phyloP scores from a whole-genome alignment of 2,888 invertebrate species.

The Bugula neritina region DNA sequence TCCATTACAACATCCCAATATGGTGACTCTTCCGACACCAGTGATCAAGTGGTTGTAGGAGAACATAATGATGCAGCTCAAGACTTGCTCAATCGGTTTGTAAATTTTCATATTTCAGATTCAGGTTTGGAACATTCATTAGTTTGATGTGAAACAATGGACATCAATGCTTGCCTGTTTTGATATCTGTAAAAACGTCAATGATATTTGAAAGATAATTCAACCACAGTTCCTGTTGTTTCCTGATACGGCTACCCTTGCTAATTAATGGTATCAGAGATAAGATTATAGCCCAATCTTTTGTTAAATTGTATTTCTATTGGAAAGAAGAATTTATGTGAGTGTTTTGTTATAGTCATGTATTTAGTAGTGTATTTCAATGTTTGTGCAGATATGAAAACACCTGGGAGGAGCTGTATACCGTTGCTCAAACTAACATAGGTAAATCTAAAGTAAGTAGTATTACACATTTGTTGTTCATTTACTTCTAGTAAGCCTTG shows the following conservation, averaged over 20 bases:
- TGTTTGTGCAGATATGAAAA: conserved; percentile 14
- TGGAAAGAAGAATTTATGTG: too few relatives aligned
- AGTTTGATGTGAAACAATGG: too few relatives aligned
- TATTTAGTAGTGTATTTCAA: background rate
- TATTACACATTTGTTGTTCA: too few relatives aligned
- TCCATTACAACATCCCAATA: background rate
- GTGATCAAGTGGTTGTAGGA: background rate
- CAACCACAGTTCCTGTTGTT: too few relatives aligned
- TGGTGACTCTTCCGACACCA: background rate
- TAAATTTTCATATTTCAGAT: background rate
- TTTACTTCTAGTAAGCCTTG: background rate
- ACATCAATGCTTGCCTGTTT: too few relatives aligned
- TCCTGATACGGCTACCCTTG: too few relatives aligned
- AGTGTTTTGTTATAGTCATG: too few relatives aligned
- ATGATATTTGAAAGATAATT: too few relatives aligned
- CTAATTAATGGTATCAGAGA: too few relatives aligned
- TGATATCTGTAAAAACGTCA: too few relatives aligned
- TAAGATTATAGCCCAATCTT: too few relatives aligned
- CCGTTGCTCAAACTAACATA: background rate
- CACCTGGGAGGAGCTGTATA: conserved; percentile 14
- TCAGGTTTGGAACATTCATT: background rate
- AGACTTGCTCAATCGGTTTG: conserved; percentile 13
- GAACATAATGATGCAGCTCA: conserved; percentile 16
- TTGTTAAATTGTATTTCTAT: too few relatives aligned
- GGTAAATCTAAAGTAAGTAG: background rate